These are phyloP conservation scores for Pluvialis apricaria DNA, from an alignment of 2,113 vertebrate genomes.

Conservation along the genomic window DNA sequence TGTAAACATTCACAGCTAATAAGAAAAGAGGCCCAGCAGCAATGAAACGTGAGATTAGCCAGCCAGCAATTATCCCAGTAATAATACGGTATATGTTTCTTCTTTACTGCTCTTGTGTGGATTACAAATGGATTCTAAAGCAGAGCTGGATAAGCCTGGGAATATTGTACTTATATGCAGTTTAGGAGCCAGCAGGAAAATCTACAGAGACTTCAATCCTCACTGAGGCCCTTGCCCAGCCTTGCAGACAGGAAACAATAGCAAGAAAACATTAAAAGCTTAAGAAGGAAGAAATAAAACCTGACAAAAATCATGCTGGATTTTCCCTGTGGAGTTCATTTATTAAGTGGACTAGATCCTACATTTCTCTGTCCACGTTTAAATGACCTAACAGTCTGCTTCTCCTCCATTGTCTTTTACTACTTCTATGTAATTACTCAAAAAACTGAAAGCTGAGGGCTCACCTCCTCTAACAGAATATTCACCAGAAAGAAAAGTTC, in stretches of 20 bases:
- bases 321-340: not conserved
- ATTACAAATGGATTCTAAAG: constrained; percentile 62
- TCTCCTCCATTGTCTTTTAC: not conserved
- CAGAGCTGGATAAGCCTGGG: constrained; percentile 40
- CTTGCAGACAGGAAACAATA: constrained; percentile 22
- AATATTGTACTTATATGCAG: constrained; percentile 39
- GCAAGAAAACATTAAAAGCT: constrained; percentile 28
- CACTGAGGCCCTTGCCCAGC: not conserved
- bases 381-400: not conserved
- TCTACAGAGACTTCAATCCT: constrained; percentile 31
- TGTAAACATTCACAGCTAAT: constrained; percentile 54
- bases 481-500: not conserved
- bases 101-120: constrained; percentile 66
- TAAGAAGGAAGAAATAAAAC: constrained; percentile 15
- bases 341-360: not conserved
- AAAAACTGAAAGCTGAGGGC: not conserved
- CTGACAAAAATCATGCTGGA: not conserved
- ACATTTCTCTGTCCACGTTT: not conserved
- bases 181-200: constrained; percentile 49
- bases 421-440: not conserved
- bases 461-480: not conserved
- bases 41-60: constrained; percentile 51
- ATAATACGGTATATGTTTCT: constrained; percentile 55
- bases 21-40: constrained; percentile 49
- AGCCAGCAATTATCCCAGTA: constrained; percentile 60